These are phyloP conservation scores for Amitus sp. DNA, from an alignment of 2,888 invertebrate species.

Conservation along the genomic window DNA sequence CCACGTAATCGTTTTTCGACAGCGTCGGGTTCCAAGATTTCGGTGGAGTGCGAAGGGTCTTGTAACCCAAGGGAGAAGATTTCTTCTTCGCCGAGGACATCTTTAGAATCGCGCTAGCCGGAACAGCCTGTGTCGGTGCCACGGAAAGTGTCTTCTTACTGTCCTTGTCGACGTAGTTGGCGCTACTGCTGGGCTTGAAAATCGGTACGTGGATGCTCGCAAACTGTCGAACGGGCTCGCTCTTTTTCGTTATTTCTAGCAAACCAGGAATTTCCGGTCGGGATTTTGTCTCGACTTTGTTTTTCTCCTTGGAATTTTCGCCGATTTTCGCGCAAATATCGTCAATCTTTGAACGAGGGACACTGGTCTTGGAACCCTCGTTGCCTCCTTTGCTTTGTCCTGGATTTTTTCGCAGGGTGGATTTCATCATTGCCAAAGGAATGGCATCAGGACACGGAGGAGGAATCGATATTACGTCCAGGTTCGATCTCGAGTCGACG, in stretches of 20 bases:
- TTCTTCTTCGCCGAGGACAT: conserved; percentile 48
- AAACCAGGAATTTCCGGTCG: conserved; percentile 60
- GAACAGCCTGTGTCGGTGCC: conserved; percentile 23
- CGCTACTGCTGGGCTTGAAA: conserved; percentile 52
- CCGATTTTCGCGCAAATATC: conserved; percentile 63
- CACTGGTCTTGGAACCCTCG: conserved; percentile 57
- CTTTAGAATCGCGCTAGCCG: conserved; percentile 38
- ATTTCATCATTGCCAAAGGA: conserved; percentile 61
- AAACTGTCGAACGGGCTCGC: conserved; percentile 47
- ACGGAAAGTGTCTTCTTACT: conserved; percentile 23
- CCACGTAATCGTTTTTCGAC: conserved; percentile 66
- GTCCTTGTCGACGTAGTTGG: conserved; percentile 25
- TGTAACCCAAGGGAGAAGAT: conserved; percentile 67
- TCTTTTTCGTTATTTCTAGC: conserved; percentile 57
- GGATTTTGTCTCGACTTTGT: conserved; percentile 52
- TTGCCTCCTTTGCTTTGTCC: conserved; percentile 56
- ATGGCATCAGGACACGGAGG: conserved; percentile 63
- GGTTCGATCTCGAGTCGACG: conserved; percentile 17
- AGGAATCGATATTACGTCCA: conserved; percentile 50
- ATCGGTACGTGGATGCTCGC: conserved; percentile 59
- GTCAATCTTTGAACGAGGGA: conserved; percentile 59
- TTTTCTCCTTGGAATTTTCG: conserved; percentile 61
- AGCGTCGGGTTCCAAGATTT: conserved; percentile 73
- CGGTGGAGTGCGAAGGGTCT: conserved; percentile 71
- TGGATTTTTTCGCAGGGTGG: conserved; percentile 55